phyloP scores from a whole-genome alignment of 2,888 invertebrate genomes.

The Neoascia interrupta region DNA sequence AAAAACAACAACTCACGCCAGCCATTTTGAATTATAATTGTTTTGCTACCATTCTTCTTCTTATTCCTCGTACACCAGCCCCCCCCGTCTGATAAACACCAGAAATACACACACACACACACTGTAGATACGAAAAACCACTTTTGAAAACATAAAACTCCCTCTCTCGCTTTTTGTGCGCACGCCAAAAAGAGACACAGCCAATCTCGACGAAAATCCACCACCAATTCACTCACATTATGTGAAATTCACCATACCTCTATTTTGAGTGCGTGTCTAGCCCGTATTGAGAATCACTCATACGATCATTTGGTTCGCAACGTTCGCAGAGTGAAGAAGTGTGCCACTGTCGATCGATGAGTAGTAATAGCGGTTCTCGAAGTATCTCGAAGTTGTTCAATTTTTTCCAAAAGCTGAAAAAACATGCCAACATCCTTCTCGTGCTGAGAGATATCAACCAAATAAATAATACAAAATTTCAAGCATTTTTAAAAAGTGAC shows the following conservation, averaged over 20 bases:
- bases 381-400: conserved; percentile 54
- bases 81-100: too few species aligned
- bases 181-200: not conserved
- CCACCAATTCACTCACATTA: not conserved
- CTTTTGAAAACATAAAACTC: conserved; percentile 3
- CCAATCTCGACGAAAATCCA: not conserved
- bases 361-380: conserved; percentile 59
- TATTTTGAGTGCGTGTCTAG: not conserved
- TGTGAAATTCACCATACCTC: not conserved
- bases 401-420: conserved; percentile 55
- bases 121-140: not conserved
- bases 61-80: too few species aligned
- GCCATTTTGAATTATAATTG: conserved; percentile 63
- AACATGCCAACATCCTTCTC: conserved; percentile 44
- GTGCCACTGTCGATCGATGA: conserved; percentile 58
- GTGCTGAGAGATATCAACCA: conserved; percentile 16
- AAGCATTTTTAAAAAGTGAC: conserved; percentile 44
- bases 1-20: conserved; percentile 46
- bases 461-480: conserved; percentile 17
- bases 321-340: conserved; percentile 54
- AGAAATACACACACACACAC: not conserved
- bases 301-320: conserved; percentile 59
- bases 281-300: conserved; percentile 48
- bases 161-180: not conserved
- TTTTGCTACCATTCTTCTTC: conserved; percentile 18